These are phyloP conservation scores for Amphipoea oculea DNA, from an alignment of 2,888 invertebrate genomes.

Conservation along the genomic window DNA sequence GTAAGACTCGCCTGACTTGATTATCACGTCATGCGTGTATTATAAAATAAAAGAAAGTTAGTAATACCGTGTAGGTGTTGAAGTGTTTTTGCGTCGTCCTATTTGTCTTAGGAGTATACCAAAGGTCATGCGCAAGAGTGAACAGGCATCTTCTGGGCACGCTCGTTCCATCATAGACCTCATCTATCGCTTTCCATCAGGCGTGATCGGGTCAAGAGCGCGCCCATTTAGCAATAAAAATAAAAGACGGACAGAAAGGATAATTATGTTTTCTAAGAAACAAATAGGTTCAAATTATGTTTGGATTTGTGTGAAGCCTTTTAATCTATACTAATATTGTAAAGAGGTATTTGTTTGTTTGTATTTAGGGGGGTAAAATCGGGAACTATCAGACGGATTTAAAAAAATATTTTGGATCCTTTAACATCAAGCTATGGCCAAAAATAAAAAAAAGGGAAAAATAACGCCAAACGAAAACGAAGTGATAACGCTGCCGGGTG, in stretches of 20 bases:
- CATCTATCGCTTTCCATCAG: no score
- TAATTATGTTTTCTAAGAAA: slow-evolving; percentile 1
- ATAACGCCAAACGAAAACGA: background rate
- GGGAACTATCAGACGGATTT: no score
- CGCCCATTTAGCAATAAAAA: no score
- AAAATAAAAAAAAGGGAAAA: background rate
- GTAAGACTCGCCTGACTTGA: slow-evolving; percentile 35
- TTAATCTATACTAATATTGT: background rate
- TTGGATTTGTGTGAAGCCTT: background rate
- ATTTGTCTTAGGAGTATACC: background rate
- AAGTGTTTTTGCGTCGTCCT: background rate
- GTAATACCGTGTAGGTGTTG: slow-evolving; percentile 19
- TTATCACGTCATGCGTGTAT: slow-evolving; percentile 49
- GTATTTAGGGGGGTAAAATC: no score
- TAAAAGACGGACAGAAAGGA: slow-evolving; percentile 4
- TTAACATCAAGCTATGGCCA: background rate
- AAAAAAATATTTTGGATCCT: no score
- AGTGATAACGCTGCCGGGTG: background rate
- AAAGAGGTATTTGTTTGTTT: no score
- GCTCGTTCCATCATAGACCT: no score
- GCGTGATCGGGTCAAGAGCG: no score
- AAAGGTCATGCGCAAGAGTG: no score
- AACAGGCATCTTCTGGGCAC: no score
- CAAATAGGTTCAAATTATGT: background rate
- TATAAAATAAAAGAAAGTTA: slow-evolving; percentile 59